Evolutionary conservation across 2,888 invertebrate species (phyloP).

Genomic region (Diarsia dahlii): DNA sequence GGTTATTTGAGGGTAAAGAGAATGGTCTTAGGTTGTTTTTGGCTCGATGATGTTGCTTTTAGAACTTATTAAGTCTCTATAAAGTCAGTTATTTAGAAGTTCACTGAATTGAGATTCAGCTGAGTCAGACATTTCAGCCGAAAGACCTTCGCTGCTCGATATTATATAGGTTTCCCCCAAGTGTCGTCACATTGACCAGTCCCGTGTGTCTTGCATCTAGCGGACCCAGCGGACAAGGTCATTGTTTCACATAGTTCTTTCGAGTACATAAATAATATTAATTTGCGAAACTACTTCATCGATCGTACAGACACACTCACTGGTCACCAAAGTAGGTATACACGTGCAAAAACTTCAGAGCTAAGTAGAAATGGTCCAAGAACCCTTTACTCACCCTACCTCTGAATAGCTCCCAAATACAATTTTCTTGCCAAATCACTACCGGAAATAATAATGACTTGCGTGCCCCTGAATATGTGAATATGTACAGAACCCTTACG

Average conservation of each 20-base stretch:
- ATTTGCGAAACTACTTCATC: background rate
- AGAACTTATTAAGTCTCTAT: no score
- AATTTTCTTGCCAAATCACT: constrained; percentile 28
- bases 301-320: background rate
- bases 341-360: background rate
- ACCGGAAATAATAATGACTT: constrained; percentile 40
- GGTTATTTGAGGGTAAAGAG: background rate
- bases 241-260: no score
- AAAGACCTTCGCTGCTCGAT: no score
- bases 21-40: background rate
- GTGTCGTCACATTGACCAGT: no score
- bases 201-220: no score
- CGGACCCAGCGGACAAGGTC: no score
- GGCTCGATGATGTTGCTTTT: background rate
- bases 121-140: background rate
- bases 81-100: background rate
- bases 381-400: background rate
- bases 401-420: background rate
- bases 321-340: background rate
- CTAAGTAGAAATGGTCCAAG: background rate
- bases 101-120: background rate
- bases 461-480: constrained; percentile 13
- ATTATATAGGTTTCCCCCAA: no score
- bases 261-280: background rate
- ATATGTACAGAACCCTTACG: constrained; percentile 39